phyloP scores from a whole-genome alignment of 2,113 vertebrate genomes.

The Pseudonaja textilis region DNA sequence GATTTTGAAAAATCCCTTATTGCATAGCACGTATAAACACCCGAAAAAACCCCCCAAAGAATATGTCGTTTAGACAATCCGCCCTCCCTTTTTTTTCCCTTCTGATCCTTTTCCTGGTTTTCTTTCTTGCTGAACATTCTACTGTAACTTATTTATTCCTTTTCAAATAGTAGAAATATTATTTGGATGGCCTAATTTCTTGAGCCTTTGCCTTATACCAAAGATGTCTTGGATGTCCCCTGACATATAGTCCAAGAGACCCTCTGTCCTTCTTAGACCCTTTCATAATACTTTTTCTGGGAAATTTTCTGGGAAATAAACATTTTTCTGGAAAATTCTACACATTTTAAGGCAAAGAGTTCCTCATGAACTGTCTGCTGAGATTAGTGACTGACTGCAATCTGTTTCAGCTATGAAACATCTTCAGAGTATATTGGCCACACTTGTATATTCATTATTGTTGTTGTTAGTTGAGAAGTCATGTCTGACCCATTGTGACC shows the following conservation, averaged over 20 bases:
- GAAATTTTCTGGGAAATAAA: background rate
- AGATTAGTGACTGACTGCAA: background rate
- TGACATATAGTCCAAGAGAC: background rate
- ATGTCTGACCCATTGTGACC: too few relatives aligned
- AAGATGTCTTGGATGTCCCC: background rate
- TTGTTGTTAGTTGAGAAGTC: too few relatives aligned
- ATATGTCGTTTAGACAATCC: slow-evolving; percentile 41
- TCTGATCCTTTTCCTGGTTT: slow-evolving; percentile 13
- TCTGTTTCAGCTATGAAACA: background rate
- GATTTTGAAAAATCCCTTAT: slow-evolving; percentile 23
- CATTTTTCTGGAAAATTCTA: background rate
- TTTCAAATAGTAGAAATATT: slow-evolving; percentile 19
- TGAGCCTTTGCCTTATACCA: background rate
- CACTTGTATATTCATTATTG: background rate
- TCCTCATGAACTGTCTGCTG: background rate
- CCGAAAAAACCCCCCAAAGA: slow-evolving; percentile 25
- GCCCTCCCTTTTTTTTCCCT: background rate
- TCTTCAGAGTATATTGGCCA: background rate
- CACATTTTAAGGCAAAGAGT: background rate
- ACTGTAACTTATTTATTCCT: slow-evolving; percentile 20
- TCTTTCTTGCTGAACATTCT: slow-evolving; percentile 24
- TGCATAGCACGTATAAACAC: background rate
- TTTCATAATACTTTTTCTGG: background rate
- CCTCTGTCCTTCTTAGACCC: background rate
- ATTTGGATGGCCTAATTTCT: background rate